Conservation (phyloP, 2,113 vertebrate species). For the rabbit (Oryctolagus cuniculus) region DNA sequence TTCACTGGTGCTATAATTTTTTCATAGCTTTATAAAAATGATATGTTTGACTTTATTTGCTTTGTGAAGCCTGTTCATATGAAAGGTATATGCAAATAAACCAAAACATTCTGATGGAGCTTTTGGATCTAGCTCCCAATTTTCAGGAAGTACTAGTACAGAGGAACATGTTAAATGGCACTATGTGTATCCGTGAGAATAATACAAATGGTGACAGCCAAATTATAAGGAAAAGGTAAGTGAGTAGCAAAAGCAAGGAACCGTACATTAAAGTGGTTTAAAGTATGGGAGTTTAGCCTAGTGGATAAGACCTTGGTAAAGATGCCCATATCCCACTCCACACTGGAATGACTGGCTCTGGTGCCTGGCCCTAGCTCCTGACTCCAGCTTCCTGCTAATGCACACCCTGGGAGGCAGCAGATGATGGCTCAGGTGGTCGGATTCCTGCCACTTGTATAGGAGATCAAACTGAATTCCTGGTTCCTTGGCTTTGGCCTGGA, state of each 20-base stretch:
- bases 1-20: slow-evolving; percentile 37
- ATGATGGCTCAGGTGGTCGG: too few species aligned
- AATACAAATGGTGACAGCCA: background rate
- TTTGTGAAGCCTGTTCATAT: background rate
- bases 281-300: too few species aligned
- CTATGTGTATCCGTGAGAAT: background rate
- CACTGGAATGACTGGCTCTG: too few species aligned
- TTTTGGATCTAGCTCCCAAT: background rate
- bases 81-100: background rate
- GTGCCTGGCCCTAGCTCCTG: too few species aligned
- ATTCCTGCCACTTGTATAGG: too few species aligned
- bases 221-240: background rate
- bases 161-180: background rate
- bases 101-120: background rate
- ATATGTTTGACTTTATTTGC: slow-evolving; percentile 9
- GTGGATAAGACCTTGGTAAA: too few species aligned
- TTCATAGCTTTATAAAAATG: slow-evolving; percentile 28
- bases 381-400: too few species aligned
- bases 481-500: too few species aligned
- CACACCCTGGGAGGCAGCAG: too few species aligned
- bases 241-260: background rate
- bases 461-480: too few species aligned
- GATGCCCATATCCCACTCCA: too few species aligned
- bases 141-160: background rate
- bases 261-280: background rate